Conservation (phyloP, 2,888 invertebrate species). For the Cerceris rybyensis region DNA sequence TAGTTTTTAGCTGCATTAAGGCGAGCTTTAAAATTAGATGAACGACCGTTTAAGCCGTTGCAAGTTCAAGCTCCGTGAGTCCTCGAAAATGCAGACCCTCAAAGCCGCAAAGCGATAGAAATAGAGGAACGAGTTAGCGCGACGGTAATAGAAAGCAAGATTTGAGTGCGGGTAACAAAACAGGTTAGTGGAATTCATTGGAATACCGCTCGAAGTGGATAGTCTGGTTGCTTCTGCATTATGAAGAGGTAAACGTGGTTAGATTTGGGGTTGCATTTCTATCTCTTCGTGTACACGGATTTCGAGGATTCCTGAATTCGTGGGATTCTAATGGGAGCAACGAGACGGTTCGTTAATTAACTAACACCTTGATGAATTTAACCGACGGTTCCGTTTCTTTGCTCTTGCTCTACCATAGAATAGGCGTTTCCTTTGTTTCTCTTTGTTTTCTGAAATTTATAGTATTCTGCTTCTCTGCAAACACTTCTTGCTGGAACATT, state of each 20-base stretch:
- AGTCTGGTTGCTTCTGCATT: conserved; percentile 43
- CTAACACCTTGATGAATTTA: background rate
- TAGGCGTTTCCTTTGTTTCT: too few relatives aligned
- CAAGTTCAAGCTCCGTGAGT: conserved; percentile 15
- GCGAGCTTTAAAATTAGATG: background rate
- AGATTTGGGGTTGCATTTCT: conserved; percentile 35
- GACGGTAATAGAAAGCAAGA: conserved; percentile 37
- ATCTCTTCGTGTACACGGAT: conserved; percentile 15
- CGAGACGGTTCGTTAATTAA: conserved; percentile 39
- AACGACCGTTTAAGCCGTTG: background rate
- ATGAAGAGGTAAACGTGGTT: conserved; percentile 42
- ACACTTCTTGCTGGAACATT: too few relatives aligned
- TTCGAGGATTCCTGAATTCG: background rate
- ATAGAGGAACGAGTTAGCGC: conserved; percentile 20
- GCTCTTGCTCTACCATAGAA: background rate
- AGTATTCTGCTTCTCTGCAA: too few relatives aligned
- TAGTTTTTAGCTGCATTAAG: too few relatives aligned
- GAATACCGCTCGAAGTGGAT: conserved; percentile 32
- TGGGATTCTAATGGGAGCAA: background rate
- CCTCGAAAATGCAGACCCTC: conserved; percentile 5
- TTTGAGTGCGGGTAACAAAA: conserved; percentile 30
- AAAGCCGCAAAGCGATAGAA: conserved; percentile 41
- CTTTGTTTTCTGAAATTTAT: too few relatives aligned
- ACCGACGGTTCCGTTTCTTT: background rate
- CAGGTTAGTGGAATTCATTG: conserved; percentile 52